A percentile compares a stretch with the other conserved stretches of the same genome.
phyloP scores from a whole-genome alignment of 2,113 vertebrate genomes.

The Chauna torquata region DNA sequence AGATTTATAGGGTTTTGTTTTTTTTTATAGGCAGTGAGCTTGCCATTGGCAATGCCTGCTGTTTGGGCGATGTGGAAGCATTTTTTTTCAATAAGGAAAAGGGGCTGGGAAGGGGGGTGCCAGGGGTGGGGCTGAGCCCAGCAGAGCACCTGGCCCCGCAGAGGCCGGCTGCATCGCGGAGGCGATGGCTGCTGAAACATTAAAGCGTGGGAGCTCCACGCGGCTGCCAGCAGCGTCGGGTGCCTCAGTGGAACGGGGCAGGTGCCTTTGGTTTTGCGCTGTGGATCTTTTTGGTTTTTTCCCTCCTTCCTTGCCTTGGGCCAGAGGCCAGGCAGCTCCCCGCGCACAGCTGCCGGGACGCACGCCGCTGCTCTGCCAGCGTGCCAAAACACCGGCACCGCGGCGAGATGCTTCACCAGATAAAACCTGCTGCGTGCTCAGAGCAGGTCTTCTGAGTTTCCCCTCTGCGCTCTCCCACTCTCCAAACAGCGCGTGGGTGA shows the following conservation, averaged over 20 bases:
- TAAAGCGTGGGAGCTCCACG: background rate
- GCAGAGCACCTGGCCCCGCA: background rate
- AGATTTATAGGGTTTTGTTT: background rate
- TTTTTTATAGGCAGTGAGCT: background rate
- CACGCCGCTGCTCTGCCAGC: background rate
- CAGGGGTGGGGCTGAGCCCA: background rate
- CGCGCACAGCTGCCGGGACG: background rate
- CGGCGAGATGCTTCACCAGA: background rate
- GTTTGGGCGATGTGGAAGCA: background rate
- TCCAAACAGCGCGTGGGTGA: background rate
- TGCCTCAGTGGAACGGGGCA: background rate
- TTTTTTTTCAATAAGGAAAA: background rate
- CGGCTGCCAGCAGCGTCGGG: background rate
- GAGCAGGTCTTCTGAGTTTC: background rate
- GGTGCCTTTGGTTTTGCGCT: constrained; percentile 17
- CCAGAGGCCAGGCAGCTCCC: background rate
- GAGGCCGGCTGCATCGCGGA: background rate
- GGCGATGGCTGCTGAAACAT: background rate
- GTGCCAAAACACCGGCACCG: background rate
- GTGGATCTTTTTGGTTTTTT: background rate
- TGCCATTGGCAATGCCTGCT: background rate
- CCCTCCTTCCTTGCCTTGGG: rapidly evolving
- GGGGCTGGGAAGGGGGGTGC: background rate
- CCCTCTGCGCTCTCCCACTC: background rate
- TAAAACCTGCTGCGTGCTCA: background rate